Conservation (phyloP, 2,113 vertebrate species). For the Empidonax traillii region DNA sequence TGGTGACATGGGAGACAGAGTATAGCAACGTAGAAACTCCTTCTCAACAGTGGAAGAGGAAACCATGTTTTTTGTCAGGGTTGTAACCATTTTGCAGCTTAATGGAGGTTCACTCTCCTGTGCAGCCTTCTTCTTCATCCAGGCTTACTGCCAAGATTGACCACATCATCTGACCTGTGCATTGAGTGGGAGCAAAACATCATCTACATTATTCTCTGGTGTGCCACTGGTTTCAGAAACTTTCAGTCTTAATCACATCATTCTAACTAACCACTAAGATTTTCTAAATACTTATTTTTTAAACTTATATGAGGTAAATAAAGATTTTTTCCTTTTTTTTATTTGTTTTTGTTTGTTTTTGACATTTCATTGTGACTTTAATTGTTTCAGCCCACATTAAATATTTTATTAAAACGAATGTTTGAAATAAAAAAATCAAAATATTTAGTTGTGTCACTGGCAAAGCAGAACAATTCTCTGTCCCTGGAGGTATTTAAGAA, state of each 20-base stretch:
- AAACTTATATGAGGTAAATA: background rate
- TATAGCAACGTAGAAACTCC: background rate
- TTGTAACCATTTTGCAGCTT: background rate
- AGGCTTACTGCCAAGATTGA: rapidly evolving
- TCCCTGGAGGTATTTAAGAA: too few relatives aligned
- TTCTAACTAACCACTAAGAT: background rate
- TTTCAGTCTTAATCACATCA: background rate
- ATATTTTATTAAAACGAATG: background rate
- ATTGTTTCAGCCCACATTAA: background rate
- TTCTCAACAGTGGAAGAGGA: background rate
- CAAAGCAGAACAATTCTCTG: background rate
- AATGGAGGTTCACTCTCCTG: background rate
- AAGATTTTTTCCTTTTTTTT: background rate
- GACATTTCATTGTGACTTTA: background rate
- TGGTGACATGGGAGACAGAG: background rate
- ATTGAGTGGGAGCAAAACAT: background rate
- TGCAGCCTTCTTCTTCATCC: background rate
- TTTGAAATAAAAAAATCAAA: background rate
- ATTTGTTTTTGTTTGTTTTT: background rate
- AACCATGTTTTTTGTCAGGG: rapidly evolving
- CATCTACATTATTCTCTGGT: background rate
- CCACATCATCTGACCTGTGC: background rate
- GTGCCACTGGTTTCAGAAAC: background rate
- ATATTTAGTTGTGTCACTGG: background rate
- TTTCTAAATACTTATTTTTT: background rate